Percentiles rank a stretch among this genome's conserved stretches.
Evolutionary conservation across 1,140 invertebrate genomes (phyloP).

Genomic region (Oscheius sp.): DNA sequence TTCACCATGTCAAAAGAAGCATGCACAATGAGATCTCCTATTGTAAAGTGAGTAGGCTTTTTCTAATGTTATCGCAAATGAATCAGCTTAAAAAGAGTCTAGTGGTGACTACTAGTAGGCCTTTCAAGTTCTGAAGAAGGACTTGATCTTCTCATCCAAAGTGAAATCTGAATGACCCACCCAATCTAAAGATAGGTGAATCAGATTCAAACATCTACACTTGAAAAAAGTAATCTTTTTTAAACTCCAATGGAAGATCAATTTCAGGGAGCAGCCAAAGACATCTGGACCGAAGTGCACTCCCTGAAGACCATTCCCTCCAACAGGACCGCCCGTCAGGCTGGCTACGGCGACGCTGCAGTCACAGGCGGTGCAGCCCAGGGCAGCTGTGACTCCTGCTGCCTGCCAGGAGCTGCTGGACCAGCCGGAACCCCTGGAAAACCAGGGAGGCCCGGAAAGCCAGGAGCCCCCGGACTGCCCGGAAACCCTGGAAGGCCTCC

Average conservation of each 20-base stretch:
- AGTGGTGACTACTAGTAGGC: no score
- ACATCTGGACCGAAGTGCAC: constrained; percentile 45
- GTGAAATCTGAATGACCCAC: background rate
- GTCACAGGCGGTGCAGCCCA: background rate
- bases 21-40: constrained; percentile 7
- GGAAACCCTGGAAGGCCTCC: constrained; percentile 39
- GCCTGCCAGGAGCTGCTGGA: constrained; percentile 34
- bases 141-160: background rate
- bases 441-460: constrained; percentile 33
- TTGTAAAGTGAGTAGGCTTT: constrained; percentile 11
- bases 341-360: constrained; percentile 30
- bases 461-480: constrained; percentile 38
- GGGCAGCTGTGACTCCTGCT: constrained; percentile 38
- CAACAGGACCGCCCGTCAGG: constrained; percentile 44
- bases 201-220: no score
- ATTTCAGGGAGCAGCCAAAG: constrained; percentile 43
- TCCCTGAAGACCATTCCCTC: constrained; percentile 33
- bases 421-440: constrained; percentile 38
- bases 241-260: background rate
- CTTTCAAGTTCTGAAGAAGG: no score
- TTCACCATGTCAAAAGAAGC: constrained; percentile 9
- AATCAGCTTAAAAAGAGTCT: no score
- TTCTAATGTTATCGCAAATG: no score
- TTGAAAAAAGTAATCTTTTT: no score
- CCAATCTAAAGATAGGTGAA: no score